Conservation (phyloP, 2,113 vertebrate species). For the Boulengeromyrus knoepffleri region DNA sequence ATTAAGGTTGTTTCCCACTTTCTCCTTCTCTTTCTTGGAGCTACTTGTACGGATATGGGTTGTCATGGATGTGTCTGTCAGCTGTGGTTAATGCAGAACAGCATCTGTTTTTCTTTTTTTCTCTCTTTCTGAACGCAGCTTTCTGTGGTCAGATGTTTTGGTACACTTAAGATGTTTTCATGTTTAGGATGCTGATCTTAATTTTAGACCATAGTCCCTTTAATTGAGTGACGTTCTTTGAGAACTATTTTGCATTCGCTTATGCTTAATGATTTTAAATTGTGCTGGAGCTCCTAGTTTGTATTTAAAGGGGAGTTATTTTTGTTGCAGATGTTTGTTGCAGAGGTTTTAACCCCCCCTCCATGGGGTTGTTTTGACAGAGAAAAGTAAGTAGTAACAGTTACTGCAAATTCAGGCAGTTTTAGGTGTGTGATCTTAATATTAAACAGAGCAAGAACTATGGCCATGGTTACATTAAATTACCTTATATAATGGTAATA, state of each 20-base stretch:
- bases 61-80: neutral
- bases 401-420: neutral
- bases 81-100: neutral
- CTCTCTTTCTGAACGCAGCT: neutral
- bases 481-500: neutral
- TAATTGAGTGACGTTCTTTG: neutral
- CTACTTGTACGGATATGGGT: neutral
- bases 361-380: neutral
- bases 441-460: neutral
- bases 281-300: neutral
- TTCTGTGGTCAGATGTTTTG: neutral
- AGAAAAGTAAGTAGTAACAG: neutral
- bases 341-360: neutral
- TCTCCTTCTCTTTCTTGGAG: neutral
- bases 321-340: neutral
- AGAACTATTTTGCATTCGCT: neutral
- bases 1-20: constrained; percentile 17
- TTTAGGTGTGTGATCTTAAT: neutral
- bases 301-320: neutral
- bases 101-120: neutral
- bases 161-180: neutral
- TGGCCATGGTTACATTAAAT: neutral
- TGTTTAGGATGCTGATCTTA: neutral
- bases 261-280: constrained; percentile 3
- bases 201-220: constrained; percentile 10